Evolutionary conservation across 2,797 vertebrate genomes (phyloP), one percentile per base, ranked within the genome.

Genomic region (Anabacerthia variegaticeps): DNA sequence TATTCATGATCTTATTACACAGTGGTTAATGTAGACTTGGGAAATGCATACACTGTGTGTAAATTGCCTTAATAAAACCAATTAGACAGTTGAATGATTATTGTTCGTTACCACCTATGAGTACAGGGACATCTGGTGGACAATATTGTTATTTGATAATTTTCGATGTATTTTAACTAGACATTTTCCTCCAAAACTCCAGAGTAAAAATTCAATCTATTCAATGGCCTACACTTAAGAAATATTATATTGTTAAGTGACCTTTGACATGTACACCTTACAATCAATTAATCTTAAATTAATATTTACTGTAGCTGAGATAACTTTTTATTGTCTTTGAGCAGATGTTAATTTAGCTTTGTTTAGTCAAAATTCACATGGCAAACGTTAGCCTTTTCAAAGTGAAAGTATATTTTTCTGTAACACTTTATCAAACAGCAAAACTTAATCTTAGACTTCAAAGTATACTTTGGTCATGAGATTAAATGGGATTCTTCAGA

Each of bases 61-160:
- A 88, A 92, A 88, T 43, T 81, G 28, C 4, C 49, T 79, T 88
- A 91, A 91, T 90, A 87, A 85, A 83, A 80, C 12, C 43, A 92
- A 82, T 78, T 96, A 69, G 71, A 34, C 48, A 78, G 66, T 3
- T 88, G 69, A 75, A 88, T 76, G 23, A 89, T 65, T 88, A 72
- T 32, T 88, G 34, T 49, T 73, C 44, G 78, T 88, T 92, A 91
- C 90, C 94, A 95, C 44, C 82, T 95, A 94, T 94, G 97, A 95
- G 86, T 90, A 96, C 92, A 98, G 97, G 77, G 98, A 97, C 98
- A 98, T 95, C 98, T 98, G 96, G 94, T 98, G 98, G 98, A 95
- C 32, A 9, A 55, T 56, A 68, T 37, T 27, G 93, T 62, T 68
- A 83, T 28, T 18, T 48, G 34, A 34, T 55, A 55, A 32, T 80